Conservation (phyloP, 2,888 invertebrate genomes). For the Panopea generosa region DNA sequence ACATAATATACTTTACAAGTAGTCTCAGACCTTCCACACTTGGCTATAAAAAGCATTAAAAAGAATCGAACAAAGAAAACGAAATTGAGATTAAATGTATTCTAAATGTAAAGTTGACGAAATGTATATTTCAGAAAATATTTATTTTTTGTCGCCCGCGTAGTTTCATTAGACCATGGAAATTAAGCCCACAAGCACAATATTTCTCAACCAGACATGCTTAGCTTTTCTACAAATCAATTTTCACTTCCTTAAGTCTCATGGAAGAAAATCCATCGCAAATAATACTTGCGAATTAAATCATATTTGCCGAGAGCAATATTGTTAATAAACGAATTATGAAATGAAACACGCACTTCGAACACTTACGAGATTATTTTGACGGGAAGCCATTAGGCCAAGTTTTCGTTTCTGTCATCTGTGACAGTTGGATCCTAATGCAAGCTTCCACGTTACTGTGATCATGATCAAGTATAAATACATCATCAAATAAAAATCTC, state of each 20-base stretch:
- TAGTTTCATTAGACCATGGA: too few relatives aligned
- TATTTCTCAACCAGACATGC: not conserved
- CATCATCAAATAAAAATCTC: constrained; percentile 48
- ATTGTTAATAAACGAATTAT: constrained; percentile 60
- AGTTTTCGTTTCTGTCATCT: constrained; percentile 51
- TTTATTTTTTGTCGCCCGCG: too few relatives aligned
- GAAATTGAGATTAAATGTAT: too few relatives aligned
- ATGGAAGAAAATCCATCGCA: constrained; percentile 16
- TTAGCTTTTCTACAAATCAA: constrained; percentile 10
- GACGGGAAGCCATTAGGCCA: constrained; percentile 57
- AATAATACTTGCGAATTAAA: constrained; percentile 23
- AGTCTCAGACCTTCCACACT: too few relatives aligned
- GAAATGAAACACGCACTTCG: constrained; percentile 55
- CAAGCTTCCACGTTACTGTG: not conserved
- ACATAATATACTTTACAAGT: too few relatives aligned
- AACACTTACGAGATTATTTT: constrained; percentile 47
- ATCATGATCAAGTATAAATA: constrained; percentile 50
- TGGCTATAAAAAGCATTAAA: too few relatives aligned
- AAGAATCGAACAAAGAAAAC: too few relatives aligned
- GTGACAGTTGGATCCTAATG: constrained; percentile 40
- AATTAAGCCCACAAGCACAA: too few relatives aligned
- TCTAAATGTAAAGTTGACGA: too few relatives aligned
- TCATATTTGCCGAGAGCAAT: constrained; percentile 56
- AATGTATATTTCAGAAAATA: too few relatives aligned
- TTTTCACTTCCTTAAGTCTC: constrained; percentile 5